Evolutionary conservation across 1,140 invertebrate genomes (phyloP), one percentile per base, ranked within the genome.

Genomic region (Tetramorium simillimum): DNA sequence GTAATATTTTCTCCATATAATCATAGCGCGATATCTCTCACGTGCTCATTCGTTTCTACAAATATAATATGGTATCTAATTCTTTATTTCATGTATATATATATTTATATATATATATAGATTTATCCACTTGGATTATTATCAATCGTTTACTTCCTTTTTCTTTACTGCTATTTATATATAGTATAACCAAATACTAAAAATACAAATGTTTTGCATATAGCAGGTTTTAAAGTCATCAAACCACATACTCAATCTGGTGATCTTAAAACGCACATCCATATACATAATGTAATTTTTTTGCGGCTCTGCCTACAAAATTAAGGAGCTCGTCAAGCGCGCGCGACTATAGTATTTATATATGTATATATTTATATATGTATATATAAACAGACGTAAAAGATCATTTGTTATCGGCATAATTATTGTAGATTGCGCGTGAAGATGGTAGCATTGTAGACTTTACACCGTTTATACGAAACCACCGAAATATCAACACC

Each of bases 31-130:
- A 92, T 93, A 92, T 94, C 92, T 93, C 91, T 93, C 92, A 93
- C 92, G 93, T 94, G 92, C 92, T 94, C 92, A 92, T 93, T 93
- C 92, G 87, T 95, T 94, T 94, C 94, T 95, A 94, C 93, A 94
- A 95, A 95, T 94, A 95, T 95, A 95, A 94, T 95, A 94, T 94
- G 91, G 91, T 94, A 93, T 94, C 91, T 94, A 95, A 93, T 94
- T 95, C 80, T 94, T 93, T 93, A 92, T 86, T 86, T 89, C 88
- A 73, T 89, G 37, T 88, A 81, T 86, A 58, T 88, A 75, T 76
- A 51, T 77, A 43, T 67, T 46, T 63, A 18, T 40, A 37, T 85
- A 40, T 85, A 65, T 81, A 49, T 67, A 37, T 84, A 92, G 91
- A 93, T 92, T 92, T 92, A 94, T 95, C 90, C 93, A 92, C 90